Evolutionary conservation across 2,113 vertebrate genomes (phyloP).

Genomic region (Rynchops niger): DNA sequence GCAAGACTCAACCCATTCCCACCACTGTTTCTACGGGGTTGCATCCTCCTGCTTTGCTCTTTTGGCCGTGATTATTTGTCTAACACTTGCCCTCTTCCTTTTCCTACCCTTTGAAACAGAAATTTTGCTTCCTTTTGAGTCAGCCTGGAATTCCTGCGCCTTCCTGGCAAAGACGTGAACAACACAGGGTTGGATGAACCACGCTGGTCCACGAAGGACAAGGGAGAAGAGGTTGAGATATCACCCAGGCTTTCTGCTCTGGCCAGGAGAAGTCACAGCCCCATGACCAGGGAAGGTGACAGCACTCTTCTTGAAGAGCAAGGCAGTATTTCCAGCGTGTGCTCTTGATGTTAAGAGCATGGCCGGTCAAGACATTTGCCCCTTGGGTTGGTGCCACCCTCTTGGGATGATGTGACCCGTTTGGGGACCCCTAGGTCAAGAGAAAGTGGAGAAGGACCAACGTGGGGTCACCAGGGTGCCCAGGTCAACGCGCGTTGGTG

Average conservation of each 20-base stretch:
- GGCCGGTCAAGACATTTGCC: background rate
- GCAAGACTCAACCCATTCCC: background rate
- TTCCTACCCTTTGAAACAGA: conserved; percentile 36
- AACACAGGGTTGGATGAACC: background rate
- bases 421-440: background rate
- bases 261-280: background rate
- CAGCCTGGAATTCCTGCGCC: background rate
- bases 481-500: accelerated
- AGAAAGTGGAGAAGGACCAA: background rate
- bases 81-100: conserved; percentile 16
- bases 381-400: background rate
- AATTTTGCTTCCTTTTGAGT: conserved; percentile 21
- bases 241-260: background rate
- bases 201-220: accelerated
- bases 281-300: background rate
- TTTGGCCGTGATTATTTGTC: conserved; percentile 20
- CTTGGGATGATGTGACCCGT: accelerated
- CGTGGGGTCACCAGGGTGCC: background rate
- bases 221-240: background rate
- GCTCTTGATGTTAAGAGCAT: accelerated
- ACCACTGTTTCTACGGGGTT: background rate
- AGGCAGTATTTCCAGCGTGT: background rate
- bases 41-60: conserved; percentile 15
- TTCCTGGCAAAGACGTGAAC: background rate
- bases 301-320: background rate